A percentile compares a stretch with the other conserved stretches of the same genome.
phyloP scores from a whole-genome alignment of 2,888 invertebrate genomes.

The Coleophora deauratella region DNA sequence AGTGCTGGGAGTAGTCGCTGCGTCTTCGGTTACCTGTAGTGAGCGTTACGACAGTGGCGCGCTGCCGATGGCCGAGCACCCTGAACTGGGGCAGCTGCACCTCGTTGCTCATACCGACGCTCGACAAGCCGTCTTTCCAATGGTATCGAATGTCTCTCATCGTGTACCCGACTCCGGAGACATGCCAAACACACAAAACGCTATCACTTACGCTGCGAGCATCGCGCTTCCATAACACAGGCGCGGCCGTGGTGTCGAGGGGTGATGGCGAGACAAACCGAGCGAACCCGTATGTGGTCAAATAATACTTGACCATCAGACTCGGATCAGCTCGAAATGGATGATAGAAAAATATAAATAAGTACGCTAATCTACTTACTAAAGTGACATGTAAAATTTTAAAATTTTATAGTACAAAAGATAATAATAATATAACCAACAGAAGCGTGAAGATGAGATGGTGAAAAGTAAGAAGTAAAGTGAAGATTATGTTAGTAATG shows the following conservation, averaged over 20 bases:
- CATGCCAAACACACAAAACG: constrained; percentile 75
- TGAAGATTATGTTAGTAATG: constrained; percentile 7
- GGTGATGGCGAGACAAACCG: constrained; percentile 34
- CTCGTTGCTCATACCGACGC: constrained; percentile 96
- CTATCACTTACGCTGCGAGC: constrained; percentile 72
- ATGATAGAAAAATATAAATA: constrained; percentile 58
- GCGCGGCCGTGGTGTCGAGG: constrained; percentile 37
- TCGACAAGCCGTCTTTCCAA: constrained; percentile 94
- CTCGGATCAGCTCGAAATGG: constrained; percentile 36
- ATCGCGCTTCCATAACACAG: constrained; percentile 34
- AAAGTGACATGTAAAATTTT: background rate
- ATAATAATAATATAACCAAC: background rate
- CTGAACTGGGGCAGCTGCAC: constrained; percentile 98
- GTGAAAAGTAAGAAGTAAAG: background rate
- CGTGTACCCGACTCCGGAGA: constrained; percentile 94
- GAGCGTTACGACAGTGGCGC: constrained; percentile 93
- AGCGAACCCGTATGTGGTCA: constrained; percentile 30
- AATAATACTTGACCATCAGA: constrained; percentile 17
- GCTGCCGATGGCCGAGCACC: constrained; percentile 96
- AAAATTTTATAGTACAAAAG: background rate
- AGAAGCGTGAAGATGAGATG: background rate
- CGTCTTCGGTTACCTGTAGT: constrained; percentile 89
- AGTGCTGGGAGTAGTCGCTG: constrained; percentile 54
- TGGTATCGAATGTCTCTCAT: constrained; percentile 98
- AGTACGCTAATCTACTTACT: background rate